Conservation (phyloP, 2,113 vertebrate genomes). For the Hippopotamus amphibius region DNA sequence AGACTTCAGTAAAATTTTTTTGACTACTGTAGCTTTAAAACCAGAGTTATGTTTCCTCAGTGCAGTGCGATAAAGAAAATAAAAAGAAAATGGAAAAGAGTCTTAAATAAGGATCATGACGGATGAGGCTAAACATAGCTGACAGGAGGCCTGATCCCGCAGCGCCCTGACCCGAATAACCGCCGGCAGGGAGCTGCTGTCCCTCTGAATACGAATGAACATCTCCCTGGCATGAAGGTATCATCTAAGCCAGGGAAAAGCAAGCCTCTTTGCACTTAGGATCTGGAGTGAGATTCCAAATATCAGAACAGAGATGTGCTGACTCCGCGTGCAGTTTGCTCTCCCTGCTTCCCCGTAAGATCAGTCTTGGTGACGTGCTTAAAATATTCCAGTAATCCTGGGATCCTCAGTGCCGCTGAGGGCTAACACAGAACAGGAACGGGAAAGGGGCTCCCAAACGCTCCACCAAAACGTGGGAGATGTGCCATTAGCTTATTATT, state of each 20-base stretch:
- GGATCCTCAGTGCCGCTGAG: background rate
- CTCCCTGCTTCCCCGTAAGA: background rate
- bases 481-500: background rate
- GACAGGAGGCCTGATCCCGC: slow-evolving; percentile 11
- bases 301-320: background rate
- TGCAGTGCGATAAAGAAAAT: slow-evolving; percentile 6
- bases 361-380: slow-evolving; percentile 2
- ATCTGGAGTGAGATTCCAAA: background rate
- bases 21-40: background rate
- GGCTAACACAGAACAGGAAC: background rate
- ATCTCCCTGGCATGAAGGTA: background rate
- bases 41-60: background rate
- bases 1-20: background rate
- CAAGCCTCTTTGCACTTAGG: background rate
- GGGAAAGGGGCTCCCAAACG: background rate
- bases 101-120: slow-evolving; percentile 66
- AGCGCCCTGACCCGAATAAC: background rate
- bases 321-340: background rate
- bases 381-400: slow-evolving; percentile 26
- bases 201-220: background rate
- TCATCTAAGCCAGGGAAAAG: background rate
- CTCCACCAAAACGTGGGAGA: background rate
- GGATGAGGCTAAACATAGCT: slow-evolving; percentile 65
- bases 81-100: slow-evolving; percentile 34
- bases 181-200: accelerated